Evolutionary conservation across 2,888 invertebrate genomes (phyloP).

Genomic region (Tuta absoluta): DNA sequence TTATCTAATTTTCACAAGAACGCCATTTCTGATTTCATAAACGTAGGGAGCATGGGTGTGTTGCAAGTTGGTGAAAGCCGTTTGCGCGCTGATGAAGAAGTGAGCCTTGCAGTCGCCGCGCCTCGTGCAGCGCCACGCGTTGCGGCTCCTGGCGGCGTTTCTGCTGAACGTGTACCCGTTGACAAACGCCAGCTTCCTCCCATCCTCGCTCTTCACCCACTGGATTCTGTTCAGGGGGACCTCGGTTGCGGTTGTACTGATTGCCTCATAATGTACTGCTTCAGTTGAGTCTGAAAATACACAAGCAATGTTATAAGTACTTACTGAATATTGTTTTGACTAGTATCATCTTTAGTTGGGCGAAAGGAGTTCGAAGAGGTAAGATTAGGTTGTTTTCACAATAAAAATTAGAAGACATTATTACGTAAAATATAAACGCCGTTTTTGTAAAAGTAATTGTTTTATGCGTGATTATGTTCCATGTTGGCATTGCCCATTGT

Average conservation of each 20-base stretch:
- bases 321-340: too few species aligned
- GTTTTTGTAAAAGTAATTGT: not conserved
- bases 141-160: too few species aligned
- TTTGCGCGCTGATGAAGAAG: too few species aligned
- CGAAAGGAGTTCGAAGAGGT: too few species aligned
- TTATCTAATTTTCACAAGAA: too few species aligned
- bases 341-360: too few species aligned
- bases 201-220: constrained; percentile 29
- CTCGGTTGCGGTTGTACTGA: not conserved
- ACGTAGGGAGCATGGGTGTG: not conserved
- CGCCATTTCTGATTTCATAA: not conserved
- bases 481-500: not conserved
- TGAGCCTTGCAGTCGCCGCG: too few species aligned
- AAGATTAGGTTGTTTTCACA: too few species aligned
- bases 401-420: too few species aligned
- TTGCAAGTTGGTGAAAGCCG: not conserved
- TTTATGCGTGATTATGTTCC: not conserved
- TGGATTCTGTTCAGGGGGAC: constrained; percentile 25
- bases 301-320: too few species aligned
- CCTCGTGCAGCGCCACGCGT: too few species aligned
- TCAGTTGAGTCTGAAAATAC: not conserved
- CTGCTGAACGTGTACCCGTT: too few species aligned
- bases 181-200: constrained; percentile 6
- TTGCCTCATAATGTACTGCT: not conserved
- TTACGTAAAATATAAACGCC: constrained; percentile 38